These are phyloP conservation scores for Bathybates hornii DNA, from an alignment of 2,113 vertebrate genomes.

Conservation along the genomic window DNA sequence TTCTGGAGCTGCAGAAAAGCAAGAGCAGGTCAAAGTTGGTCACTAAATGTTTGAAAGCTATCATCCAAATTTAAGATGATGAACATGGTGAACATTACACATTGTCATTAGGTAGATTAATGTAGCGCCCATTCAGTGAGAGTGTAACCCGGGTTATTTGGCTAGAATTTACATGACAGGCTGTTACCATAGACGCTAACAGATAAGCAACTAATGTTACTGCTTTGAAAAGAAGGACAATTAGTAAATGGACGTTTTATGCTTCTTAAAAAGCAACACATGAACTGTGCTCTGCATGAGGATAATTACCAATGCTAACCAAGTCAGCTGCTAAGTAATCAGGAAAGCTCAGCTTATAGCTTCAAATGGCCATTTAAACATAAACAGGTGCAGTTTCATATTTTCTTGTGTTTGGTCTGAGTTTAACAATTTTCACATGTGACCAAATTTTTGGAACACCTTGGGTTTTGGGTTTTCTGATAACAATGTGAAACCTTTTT, in stretches of 20 bases:
- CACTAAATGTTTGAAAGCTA: not conserved
- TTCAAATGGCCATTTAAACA: not conserved
- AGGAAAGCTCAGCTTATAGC: not conserved
- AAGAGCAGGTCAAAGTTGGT: not conserved
- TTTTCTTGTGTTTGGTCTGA: not conserved
- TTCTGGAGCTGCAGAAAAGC: not conserved
- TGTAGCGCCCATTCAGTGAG: not conserved
- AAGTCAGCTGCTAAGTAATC: not conserved
- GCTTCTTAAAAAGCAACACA: not conserved
- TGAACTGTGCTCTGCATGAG: not conserved
- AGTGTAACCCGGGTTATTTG: not conserved
- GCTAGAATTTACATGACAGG: not conserved
- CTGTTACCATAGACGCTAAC: not conserved
- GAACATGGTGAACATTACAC: not conserved
- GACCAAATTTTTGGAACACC: not conserved
- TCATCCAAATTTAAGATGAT: not conserved
- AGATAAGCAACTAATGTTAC: not conserved
- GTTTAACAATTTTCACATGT: not conserved
- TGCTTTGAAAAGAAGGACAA: not conserved
- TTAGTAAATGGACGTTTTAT: not conserved
- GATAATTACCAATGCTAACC: not conserved
- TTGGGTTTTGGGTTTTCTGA: not conserved
- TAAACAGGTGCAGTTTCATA: not conserved
- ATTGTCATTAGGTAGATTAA: not conserved
- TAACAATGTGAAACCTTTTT: not conserved